Base-by-base conservation (phyloP, 2,797 vertebrate genomes). In the Leptodactylus fallax region DNA sequence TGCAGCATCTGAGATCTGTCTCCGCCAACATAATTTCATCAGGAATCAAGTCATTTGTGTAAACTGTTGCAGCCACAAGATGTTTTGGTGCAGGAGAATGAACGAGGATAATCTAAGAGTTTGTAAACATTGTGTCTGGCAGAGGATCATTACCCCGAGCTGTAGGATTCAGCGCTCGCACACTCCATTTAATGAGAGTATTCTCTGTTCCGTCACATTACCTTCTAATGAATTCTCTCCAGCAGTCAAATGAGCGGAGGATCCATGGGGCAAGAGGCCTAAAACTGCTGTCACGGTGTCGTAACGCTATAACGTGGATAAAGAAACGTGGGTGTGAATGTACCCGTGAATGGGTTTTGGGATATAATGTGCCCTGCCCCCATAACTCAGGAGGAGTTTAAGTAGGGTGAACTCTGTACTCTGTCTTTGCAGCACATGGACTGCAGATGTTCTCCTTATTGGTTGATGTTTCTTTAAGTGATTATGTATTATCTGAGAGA, bases 11-110 rank as follows among this genome's bases (percentile, higher is more conserved):
- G 82, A 85, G 63, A 72, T 56, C 79, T 74, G 56, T 81, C 83
- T 74, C 8, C 67, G 65, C 79, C 56, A 85, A 49, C 83, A 74
- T 67, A 23, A 85, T 89, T 82, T 85, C 72, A 81, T 86, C 84
- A 83, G 65, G 79, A 89, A 78, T 89, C 84, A 89, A 89, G 84
- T 86, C 79, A 86, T 78, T 89, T 89, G 71, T 86, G 56, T 86
- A 89, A 89, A 82, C 84, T 79, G 61, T 71, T 82, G 51, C 60
- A 86, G 79, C 84, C 79, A 80, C 88, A 79, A 82, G 72, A 86
- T 82, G 83, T 85, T 88, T 77, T 67, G 77, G 61, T 76, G 71
- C 51, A 67, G 67, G 65, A 80, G 55, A 80, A 88, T 51, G 53
- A 84, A 82, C 55, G 58, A 17, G 76, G 49, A 85, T 45, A 81